Conservation (phyloP, 1,140 invertebrate genomes). For the Cardiocondyla obscurior region DNA sequence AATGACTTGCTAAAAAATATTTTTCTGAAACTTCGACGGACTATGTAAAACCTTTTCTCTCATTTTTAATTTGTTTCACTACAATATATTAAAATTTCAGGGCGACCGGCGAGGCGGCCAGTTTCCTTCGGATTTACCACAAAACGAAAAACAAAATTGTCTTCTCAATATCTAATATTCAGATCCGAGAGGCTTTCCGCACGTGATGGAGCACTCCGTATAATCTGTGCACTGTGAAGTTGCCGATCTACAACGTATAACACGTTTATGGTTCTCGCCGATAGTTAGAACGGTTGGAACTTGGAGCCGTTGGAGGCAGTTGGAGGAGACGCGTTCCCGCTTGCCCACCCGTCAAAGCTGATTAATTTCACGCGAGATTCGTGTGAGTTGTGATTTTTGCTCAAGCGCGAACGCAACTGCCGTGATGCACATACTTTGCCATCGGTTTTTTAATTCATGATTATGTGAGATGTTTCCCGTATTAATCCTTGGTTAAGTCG, state of each 20-base stretch:
- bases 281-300: no score
- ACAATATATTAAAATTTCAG: no score
- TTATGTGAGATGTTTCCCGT: neutral
- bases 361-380: neutral
- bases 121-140: no score
- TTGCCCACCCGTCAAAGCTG: neutral
- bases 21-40: constrained; percentile 62
- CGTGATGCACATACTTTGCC: neutral
- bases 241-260: no score
- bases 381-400: neutral
- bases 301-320: no score
- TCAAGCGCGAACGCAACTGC: neutral
- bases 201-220: no score
- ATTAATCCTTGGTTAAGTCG: neutral
- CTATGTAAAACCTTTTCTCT: constrained; percentile 63
- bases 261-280: no score
- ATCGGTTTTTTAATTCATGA: constrained; percentile 20
- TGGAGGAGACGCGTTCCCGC: neutral
- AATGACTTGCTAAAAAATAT: neutral
- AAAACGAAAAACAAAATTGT: no score
- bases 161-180: no score
- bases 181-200: no score
- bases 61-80: constrained; percentile 76
- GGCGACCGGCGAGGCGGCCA: no score
- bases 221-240: no score